Base-by-base conservation (phyloP, 2,888 invertebrate genomes). In the Diaperis boleti region DNA sequence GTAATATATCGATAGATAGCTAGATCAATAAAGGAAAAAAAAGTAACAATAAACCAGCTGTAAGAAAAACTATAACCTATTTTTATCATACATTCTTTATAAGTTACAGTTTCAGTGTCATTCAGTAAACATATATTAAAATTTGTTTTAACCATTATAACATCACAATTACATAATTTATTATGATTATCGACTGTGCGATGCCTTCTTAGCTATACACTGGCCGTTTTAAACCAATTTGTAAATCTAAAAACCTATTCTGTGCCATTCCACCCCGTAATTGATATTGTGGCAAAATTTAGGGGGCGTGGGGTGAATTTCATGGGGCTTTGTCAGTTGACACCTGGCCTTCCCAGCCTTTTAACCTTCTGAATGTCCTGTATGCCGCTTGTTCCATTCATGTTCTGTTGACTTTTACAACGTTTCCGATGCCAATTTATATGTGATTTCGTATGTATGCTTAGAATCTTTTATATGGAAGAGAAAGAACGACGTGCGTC, bases 311-410 rank as follows among this genome's bases (percentile, higher is more conserved):
- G 56, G 60, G 39, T 44, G 41, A 41, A 64, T 64, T 64, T 75
- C 72, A 77, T 74, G 78, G 74, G 72, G 73, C 76, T 78, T 79
- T 79, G 79, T 77, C 67, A 64, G 57, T 68, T 76, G 80, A 81
- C 81, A 81, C 81, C 81, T 81, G 81, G 80, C 78, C 79, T 75
- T 72, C 80, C 81, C 81, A 78, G 75, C 74, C 77, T 77, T 74
- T 79, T 79, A 78, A 75, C 76, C 75, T 73, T 62, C 60, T 67
- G 65, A 72, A 72, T 73, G 71, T 68, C 62, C 56, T 63, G 55
- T 57, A 42, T 49, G 15, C 50, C 29, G 41, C 26, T 50, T 52
- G 55, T 50, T 72, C 72, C 69, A 74, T 70, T 63, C 66, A 52
- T 62, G 33, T 52, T 39, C 59, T 73, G 71, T 74, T 74, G 72